Evolutionary conservation across 2,888 invertebrate species (phyloP).

Genomic region (Saturnia japonica): DNA sequence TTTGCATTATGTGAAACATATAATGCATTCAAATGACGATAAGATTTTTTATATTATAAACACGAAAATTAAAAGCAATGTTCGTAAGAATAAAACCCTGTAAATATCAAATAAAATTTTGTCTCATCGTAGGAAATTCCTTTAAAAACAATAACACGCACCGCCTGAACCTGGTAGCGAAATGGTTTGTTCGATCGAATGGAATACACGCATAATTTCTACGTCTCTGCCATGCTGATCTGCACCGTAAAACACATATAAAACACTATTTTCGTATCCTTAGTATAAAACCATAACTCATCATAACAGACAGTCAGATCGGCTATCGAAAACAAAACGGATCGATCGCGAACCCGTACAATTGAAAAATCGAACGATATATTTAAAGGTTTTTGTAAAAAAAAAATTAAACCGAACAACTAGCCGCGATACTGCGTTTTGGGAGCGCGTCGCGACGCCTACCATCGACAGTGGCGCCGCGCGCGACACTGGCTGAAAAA

Average conservation of each 20-base stretch:
- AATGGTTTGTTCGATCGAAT: conserved; percentile 40
- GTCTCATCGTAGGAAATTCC: conserved; percentile 27
- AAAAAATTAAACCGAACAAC: conserved; percentile 39
- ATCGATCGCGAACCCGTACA: conserved; percentile 3
- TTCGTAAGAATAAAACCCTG: neutral
- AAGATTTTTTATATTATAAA: neutral
- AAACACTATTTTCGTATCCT: conserved; percentile 71
- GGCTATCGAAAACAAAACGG: conserved; percentile 20
- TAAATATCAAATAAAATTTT: neutral
- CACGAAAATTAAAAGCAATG: neutral
- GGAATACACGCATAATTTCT: conserved; percentile 48
- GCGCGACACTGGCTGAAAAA: conserved; percentile 74
- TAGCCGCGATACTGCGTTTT: conserved; percentile 51
- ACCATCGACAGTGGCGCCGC: conserved; percentile 76
- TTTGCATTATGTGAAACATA: neutral
- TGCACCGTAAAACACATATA: conserved; percentile 65
- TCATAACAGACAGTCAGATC: conserved; percentile 27
- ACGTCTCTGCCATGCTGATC: conserved; percentile 63
- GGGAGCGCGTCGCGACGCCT: conserved; percentile 67
- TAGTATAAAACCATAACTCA: conserved; percentile 55
- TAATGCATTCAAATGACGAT: neutral
- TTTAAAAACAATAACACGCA: conserved; percentile 34
- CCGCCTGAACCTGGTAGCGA: conserved; percentile 38
- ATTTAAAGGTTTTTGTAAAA: conserved; percentile 30
- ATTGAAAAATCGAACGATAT: conserved; percentile 15